Conservation (phyloP, 2,797 vertebrate genomes). For the Danio choprae region DNA sequence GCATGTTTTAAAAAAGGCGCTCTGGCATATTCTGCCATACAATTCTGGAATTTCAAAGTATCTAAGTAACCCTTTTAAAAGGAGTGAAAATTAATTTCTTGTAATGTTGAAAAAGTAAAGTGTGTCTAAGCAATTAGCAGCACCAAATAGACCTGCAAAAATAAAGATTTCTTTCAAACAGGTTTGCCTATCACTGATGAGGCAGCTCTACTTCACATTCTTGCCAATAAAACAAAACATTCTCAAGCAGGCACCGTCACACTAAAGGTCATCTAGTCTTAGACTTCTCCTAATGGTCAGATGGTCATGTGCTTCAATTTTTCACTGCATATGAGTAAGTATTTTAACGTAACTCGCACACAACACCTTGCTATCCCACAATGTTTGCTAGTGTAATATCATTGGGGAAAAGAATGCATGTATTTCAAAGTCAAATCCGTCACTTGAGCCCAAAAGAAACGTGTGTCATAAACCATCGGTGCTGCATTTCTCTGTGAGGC, state of each 20-base stretch:
- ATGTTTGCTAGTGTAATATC: background rate
- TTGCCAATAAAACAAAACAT: too few relatives aligned
- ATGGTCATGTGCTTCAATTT: background rate
- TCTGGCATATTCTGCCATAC: background rate
- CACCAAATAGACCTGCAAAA: background rate
- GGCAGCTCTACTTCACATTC: too few relatives aligned
- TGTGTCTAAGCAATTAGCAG: background rate
- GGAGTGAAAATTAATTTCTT: background rate
- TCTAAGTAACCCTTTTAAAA: background rate
- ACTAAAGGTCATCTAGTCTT: too few relatives aligned
- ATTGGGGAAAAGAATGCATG: background rate
- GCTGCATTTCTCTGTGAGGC: background rate
- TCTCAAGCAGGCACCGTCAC: too few relatives aligned
- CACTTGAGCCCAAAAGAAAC: conserved; percentile 14
- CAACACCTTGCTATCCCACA: background rate
- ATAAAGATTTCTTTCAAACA: background rate
- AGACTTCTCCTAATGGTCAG: background rate
- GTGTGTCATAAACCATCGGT: background rate
- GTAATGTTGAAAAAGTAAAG: background rate
- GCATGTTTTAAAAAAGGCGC: too few relatives aligned
- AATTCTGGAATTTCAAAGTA: background rate
- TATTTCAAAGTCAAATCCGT: conserved; percentile 23
- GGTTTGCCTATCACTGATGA: background rate
- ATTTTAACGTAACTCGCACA: too few relatives aligned
- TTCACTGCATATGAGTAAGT: background rate